Conservation (phyloP, 2,888 invertebrate genomes). For the Acanthosoma haemorrhoidale region DNA sequence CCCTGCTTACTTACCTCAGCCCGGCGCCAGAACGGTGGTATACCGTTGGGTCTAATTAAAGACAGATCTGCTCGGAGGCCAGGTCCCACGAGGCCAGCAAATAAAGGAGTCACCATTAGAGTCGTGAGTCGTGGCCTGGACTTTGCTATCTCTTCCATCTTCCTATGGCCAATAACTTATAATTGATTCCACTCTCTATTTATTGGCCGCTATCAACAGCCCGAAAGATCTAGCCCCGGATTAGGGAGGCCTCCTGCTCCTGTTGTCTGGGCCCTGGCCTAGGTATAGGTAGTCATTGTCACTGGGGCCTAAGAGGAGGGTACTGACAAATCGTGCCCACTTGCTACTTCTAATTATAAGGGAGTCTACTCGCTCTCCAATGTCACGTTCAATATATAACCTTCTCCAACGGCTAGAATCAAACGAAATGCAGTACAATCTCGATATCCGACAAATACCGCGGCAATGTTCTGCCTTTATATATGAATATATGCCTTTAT, state of each 20-base stretch:
- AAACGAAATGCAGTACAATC: too few species aligned
- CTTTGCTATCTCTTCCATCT: conserved; percentile 25
- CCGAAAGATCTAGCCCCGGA: too few species aligned
- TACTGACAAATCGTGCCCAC: background rate
- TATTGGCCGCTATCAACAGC: background rate
- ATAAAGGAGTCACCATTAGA: conserved; percentile 37
- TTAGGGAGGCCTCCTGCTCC: background rate
- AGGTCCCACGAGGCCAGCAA: conserved; percentile 21
- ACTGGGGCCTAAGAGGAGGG: background rate
- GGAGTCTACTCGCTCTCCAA: too few species aligned
- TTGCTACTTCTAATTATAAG: too few species aligned
- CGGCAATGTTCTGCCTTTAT: too few species aligned
- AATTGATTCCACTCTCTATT: conserved; percentile 2
- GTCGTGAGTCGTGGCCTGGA: conserved; percentile 31
- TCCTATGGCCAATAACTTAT: conserved; percentile 13
- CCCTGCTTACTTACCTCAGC: too few species aligned
- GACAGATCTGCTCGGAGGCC: too few species aligned
- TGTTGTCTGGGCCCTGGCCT: background rate
- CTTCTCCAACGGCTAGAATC: too few species aligned
- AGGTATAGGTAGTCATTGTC: background rate
- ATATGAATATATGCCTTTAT: too few species aligned
- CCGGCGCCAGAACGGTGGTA: too few species aligned
- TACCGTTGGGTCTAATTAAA: conserved; percentile 12
- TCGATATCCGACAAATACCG: too few species aligned
- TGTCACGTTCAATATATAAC: too few species aligned